A percentile compares a stretch with the other conserved stretches of the same genome.
These are phyloP conservation scores for Muscina levida DNA, from an alignment of 2,888 invertebrate genomes.

Conservation along the genomic window DNA sequence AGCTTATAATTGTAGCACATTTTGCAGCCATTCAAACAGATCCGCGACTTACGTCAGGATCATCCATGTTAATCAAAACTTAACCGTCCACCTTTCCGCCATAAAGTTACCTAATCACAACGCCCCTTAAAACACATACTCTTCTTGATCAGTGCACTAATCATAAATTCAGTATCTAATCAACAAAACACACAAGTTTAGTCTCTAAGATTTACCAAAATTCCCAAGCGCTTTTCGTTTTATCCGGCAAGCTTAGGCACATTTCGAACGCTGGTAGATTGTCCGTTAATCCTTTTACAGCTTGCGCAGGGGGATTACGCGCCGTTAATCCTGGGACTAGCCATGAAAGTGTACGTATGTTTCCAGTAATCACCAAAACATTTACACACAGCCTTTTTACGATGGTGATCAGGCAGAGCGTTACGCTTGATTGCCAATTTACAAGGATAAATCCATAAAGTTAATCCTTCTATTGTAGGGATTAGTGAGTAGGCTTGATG, in stretches of 20 bases:
- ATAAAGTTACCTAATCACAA: no score
- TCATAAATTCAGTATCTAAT: conserved; percentile 41
- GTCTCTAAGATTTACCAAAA: background rate
- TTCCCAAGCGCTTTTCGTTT: conserved; percentile 25
- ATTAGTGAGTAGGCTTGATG: conserved; percentile 55
- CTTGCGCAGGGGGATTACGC: conserved; percentile 39
- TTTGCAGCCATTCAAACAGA: no score
- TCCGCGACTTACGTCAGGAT: no score
- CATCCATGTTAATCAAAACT: no score
- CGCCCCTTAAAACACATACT: no score
- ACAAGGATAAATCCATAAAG: conserved; percentile 65
- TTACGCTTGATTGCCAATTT: conserved; percentile 68
- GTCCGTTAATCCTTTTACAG: conserved; percentile 40
- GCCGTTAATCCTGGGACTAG: conserved; percentile 48
- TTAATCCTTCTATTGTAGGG: conserved; percentile 59
- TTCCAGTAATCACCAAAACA: conserved; percentile 66
- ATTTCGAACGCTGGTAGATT: background rate
- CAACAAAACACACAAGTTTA: conserved; percentile 31
- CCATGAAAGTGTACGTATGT: conserved; percentile 52
- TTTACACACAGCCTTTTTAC: conserved; percentile 48
- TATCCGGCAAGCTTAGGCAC: background rate
- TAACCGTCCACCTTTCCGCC: no score
- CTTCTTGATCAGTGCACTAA: no score
- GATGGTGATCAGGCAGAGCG: conserved; percentile 40
- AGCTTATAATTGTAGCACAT: conserved; percentile 42